Evolutionary conservation across 2,797 vertebrate genomes (phyloP).

Genomic region (Pristis pectinata): DNA sequence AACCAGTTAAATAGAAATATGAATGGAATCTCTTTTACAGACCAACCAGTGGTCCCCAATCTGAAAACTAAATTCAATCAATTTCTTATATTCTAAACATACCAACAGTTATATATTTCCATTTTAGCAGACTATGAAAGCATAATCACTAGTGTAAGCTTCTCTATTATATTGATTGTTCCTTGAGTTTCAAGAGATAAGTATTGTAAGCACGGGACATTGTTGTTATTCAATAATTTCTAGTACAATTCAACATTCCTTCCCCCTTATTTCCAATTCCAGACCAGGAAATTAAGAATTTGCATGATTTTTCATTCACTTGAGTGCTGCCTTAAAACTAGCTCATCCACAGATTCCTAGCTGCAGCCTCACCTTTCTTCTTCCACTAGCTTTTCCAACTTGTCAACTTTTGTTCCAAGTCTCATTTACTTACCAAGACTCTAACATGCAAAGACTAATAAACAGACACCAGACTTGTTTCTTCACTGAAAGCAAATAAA

Average conservation of each 20-base stretch:
- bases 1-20: not conserved
- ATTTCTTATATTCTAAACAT: not conserved
- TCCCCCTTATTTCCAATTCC: not conserved
- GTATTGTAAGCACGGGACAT: not conserved
- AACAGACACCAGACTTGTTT: not conserved
- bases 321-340: not conserved
- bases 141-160: not conserved
- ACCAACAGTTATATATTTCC: not conserved
- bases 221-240: not conserved
- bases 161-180: not conserved
- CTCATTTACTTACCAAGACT: no score
- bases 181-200: not conserved
- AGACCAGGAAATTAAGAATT: not conserved
- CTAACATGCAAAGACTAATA: no score
- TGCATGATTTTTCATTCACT: not conserved
- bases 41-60: not conserved
- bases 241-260: not conserved
- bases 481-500: not conserved
- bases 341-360: not conserved
- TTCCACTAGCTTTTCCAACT: no score
- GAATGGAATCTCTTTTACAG: not conserved
- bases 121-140: not conserved
- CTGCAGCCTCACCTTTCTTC: not conserved
- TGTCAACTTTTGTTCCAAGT: no score
- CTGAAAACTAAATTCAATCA: not conserved